Evolutionary conservation across 2,113 vertebrate species (phyloP), one percentile per base, ranked within the genome.

Genomic region (Baryphthengus martii): DNA sequence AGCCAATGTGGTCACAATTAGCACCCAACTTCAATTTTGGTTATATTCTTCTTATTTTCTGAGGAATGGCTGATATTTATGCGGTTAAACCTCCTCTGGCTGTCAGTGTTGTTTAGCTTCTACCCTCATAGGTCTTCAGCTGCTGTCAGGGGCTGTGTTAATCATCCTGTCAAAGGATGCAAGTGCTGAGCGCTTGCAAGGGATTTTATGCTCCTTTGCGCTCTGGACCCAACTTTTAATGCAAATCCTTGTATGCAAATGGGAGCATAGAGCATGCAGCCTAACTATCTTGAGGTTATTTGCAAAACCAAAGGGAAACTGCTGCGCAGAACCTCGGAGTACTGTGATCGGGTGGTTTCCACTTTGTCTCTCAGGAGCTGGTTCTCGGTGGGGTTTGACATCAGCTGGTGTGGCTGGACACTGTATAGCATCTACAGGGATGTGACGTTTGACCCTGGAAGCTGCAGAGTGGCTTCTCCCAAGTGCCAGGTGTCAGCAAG

Each of bases 341-440:
- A 7, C 37, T 59, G 56, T 15, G 19, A 61, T 52, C 0, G 0
- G 2, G 19, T 50, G 47, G 37, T 35, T 93, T 79, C 29, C 0
- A 0, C 49, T 63, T 39, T 61, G 50, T 79, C 72, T 72, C 14
- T 15, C 4, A 3, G 39, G 62, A 68, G 17, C 17, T 92, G 42
- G 24, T 42, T 90, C 70, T 45, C 3, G 1, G 20, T 29, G 21
- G 45, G 42, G 7, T 50, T 85, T 63, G 71, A 15, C 10, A 0
- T 40, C 42, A 89, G 17, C 50, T 74, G 66, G 5, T 2, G 2
- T 0, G 6, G 16, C 39, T 15, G 28, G 52, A 24, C 2, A 1
- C 50, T 33, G 21, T 31, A n/a, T n/a, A 33, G 37, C 0, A 1
- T 40, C 28, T 49, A 12, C 17, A 52, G 39, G 19, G 33, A 5